phyloP scores from a whole-genome alignment of 2,888 invertebrate genomes.

The Dendrolimus pini region DNA sequence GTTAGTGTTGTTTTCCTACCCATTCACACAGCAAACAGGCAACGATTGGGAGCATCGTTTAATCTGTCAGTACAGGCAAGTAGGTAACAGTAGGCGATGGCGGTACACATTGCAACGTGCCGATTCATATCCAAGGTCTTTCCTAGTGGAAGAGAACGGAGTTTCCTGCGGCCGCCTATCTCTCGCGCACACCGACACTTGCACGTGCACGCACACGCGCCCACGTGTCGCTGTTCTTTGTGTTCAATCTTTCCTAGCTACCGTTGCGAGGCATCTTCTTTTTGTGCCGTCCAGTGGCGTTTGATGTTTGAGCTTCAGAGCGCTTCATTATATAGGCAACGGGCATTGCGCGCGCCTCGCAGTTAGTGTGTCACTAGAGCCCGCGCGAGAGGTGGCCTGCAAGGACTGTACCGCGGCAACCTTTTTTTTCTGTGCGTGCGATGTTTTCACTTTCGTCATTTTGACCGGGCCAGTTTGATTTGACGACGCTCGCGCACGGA shows the following conservation, averaged over 20 bases:
- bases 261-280: conserved; percentile 71
- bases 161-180: conserved; percentile 76
- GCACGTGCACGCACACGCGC: conserved; percentile 67
- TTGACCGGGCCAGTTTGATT: conserved; percentile 75
- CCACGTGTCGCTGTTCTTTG: conserved; percentile 69
- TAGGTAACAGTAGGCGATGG: conserved; percentile 70
- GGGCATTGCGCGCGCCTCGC: conserved; percentile 66
- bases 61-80: conserved; percentile 54
- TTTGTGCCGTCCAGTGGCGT: conserved; percentile 65
- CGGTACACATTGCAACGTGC: conserved; percentile 74
- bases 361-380: conserved; percentile 74
- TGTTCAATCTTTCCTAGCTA: conserved; percentile 70
- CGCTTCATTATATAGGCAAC: conserved; percentile 72
- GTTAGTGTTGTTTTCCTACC: conserved; percentile 19
- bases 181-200: conserved; percentile 64
- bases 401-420: conserved; percentile 71
- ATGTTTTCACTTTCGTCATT: conserved; percentile 77
- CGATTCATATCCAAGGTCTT: conserved; percentile 76
- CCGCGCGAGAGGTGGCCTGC: conserved; percentile 72
- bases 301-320: conserved; percentile 61
- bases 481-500: conserved; percentile 74
- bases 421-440: conserved; percentile 74
- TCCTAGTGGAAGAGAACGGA: conserved; percentile 78
- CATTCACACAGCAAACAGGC: conserved; percentile 19
- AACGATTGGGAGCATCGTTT: conserved; percentile 48